Conservation (phyloP, 37 sponge, comb jelly and placozoan genomes). For the Dysidea cf. avara region DNA sequence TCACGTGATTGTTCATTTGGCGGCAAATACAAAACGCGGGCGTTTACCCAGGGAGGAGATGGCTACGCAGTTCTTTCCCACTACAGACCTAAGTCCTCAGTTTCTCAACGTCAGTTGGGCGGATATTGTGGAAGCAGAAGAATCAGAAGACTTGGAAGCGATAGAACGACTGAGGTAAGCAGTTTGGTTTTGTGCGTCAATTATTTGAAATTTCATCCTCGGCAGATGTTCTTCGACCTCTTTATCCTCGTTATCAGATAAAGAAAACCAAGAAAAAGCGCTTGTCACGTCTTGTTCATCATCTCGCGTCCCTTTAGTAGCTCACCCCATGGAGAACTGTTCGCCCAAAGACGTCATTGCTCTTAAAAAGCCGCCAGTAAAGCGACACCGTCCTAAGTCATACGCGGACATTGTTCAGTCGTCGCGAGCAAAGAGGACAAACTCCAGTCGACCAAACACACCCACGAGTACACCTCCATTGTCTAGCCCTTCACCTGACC, state of each 20-base stretch:
- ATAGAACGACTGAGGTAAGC: conserved; percentile 46
- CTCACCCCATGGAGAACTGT: no score
- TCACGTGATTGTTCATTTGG: no score
- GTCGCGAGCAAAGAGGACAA: no score
- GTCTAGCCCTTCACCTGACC: no score
- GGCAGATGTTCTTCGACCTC: background rate
- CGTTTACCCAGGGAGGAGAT: no score
- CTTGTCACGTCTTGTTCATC: background rate
- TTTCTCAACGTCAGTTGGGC: conserved; percentile 70
- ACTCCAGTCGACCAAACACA: no score
- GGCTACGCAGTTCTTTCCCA: background rate
- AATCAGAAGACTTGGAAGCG: conserved; percentile 48
- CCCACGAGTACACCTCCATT: no score
- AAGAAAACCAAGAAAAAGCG: background rate
- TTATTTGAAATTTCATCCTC: background rate
- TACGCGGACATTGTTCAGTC: no score
- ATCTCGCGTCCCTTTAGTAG: background rate
- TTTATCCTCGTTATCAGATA: background rate
- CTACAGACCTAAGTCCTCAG: background rate
- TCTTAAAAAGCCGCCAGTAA: no score
- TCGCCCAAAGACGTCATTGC: no score
- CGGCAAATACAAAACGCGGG: no score
- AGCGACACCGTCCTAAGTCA: no score
- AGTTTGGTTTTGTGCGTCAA: background rate
- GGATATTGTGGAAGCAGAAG: conserved; percentile 82